Evolutionary conservation across 2,113 vertebrate species (phyloP).

Genomic region (Perognathus longimembris): DNA sequence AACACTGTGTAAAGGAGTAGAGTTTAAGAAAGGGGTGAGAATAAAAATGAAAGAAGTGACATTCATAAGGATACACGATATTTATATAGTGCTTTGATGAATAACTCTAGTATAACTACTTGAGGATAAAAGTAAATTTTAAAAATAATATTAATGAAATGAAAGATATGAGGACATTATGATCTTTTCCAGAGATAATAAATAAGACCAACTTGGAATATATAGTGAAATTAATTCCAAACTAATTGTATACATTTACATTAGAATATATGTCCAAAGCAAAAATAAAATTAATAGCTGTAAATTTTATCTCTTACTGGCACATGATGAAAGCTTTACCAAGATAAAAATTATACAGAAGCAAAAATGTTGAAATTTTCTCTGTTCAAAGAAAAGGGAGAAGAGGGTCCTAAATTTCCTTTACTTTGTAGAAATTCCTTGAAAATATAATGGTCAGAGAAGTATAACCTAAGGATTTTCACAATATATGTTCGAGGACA

Average conservation of each 20-base stretch:
- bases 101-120: no score
- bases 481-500: background rate
- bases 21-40: no score
- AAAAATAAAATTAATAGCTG: background rate
- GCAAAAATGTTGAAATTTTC: constrained; percentile 12
- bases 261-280: background rate
- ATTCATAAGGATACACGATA: no score
- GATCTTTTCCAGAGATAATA: background rate
- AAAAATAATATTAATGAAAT: background rate
- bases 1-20: no score
- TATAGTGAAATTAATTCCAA: background rate
- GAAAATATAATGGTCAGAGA: background rate
- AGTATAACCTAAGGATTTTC: background rate
- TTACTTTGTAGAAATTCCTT: background rate
- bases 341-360: background rate
- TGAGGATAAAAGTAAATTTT: no score
- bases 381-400: background rate
- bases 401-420: background rate
- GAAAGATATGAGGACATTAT: background rate
- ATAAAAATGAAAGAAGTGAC: no score
- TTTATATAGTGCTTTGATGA: no score
- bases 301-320: background rate
- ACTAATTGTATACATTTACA: no score
- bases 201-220: background rate
- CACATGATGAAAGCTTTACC: no score